Evolutionary conservation across 2,113 vertebrate species (phyloP), one percentile per base, ranked within the genome.

Genomic region (Scomber colias): DNA sequence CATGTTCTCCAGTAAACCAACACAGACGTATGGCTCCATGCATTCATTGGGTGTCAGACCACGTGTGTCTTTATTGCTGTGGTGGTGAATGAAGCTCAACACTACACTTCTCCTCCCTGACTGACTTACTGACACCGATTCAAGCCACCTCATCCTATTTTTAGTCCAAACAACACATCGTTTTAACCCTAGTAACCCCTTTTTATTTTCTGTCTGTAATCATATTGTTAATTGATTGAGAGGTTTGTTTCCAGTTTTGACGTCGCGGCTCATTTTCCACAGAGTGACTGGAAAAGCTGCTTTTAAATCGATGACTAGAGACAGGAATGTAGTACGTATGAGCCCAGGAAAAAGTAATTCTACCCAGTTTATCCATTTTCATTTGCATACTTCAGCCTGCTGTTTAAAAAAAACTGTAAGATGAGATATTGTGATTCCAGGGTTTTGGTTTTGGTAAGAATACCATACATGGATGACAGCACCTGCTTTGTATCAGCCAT

Each of bases 111-210:
- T 71, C 46, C 62, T 69, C 50, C 16, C 40, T 46, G 53, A 78
- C 75, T 79, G 86, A 73, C 84, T 90, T 66, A 88, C 79, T 85
- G 87, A 88, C 88, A 89, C 79, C 75, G 70, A 85, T 91, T 79
- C 81, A 44, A 30, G 44, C 77, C 17, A 60, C 49, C 53, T 83
- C 49, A 3, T 81, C 79, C 83, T 87, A 82, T 88, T 81, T 83
- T 86, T 81, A 89, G 83, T 79, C 71, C 67, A 73, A 68, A 76
- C 75, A 71, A 74, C 60, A 10, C 57, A 50, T 27, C 11, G 5
- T 51, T 79, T 14, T 63, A 45, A 64, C 59, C 65, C 62, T 19
- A 57, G 54, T 73, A 79, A 76, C 71, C 77, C 49, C 59, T 69
- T 78, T 85, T 60, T 53, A 46, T 15, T 44, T 35, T 35, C 35